Evolutionary conservation across 2,113 vertebrate species (phyloP).

Genomic region (Scopus umbretta): DNA sequence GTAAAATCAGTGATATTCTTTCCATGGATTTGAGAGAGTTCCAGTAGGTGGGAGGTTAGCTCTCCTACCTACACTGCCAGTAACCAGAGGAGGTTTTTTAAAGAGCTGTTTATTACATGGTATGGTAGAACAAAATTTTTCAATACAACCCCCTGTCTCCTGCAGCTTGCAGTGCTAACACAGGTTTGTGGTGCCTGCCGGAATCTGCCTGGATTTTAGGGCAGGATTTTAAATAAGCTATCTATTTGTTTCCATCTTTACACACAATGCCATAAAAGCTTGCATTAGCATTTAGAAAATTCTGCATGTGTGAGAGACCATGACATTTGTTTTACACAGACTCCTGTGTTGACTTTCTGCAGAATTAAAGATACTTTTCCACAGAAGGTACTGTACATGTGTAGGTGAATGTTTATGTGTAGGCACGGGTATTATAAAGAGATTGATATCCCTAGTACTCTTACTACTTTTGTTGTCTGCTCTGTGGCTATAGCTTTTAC

Average conservation of each 20-base stretch:
- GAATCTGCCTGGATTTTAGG: neutral
- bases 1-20: slow-evolving; percentile 46
- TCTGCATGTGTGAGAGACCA: neutral
- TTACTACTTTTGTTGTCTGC: neutral
- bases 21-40: slow-evolving; percentile 46
- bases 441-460: neutral
- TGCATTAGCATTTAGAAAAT: neutral
- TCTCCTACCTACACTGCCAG: slow-evolving; percentile 45
- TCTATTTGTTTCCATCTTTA: neutral
- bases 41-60: slow-evolving; percentile 54
- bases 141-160: slow-evolving; percentile 8
- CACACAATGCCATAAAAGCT: neutral
- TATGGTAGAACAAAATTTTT: slow-evolving; percentile 41
- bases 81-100: slow-evolving; percentile 49
- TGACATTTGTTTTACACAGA: neutral
- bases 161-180: neutral
- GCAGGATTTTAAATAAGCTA: neutral
- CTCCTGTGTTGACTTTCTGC: neutral
- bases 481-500: neutral
- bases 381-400: neutral
- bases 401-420: neutral
- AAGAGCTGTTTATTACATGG: slow-evolving; percentile 60
- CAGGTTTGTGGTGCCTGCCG: neutral
- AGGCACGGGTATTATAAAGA: neutral
- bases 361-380: neutral